Evolutionary conservation across 2,113 vertebrate genomes (phyloP), one percentile per base, ranked within the genome.

Genomic region (Daboia siamensis): DNA sequence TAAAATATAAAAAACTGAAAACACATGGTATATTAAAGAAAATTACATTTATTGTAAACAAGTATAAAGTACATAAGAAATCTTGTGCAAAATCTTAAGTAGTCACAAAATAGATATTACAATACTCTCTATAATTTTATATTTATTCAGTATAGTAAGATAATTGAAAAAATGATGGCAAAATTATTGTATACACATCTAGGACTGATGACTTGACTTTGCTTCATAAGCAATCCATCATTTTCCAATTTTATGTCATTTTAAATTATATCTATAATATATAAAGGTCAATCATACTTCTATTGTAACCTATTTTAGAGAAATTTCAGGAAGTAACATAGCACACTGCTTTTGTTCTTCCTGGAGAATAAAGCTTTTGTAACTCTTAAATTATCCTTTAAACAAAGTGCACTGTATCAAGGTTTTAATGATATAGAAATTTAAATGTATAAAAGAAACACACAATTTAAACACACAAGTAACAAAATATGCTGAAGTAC

Each of bases 61-160:
- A 97, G 96, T 98, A 98, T 97, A 98, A 98, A 98, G 98, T 97
- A 98, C 97, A 90, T 97, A 98, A 97, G 97, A 97, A 97, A 96
- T 94, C 97, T 48, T 98, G 98, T 98, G 98, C 98, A 98, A 98
- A 96, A 94, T 91, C 95, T 96, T 95, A n/a, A n/a, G n/a, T 97
- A 97, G 97, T 97, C 97, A 97, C 97, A 96, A 97, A 96, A 96
- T 91, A 95, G 94, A 94, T 97, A 96, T 94, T 93, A 96, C 92
- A 96, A 94, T 95, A 91, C 93, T 93, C 93, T 96, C 95, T 95
- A 96, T 96, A 93, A 93, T 90, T 91, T 94, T 91, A 91, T 94
- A 93, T 94, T 95, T 95, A 64, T 93, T 85, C 95, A 95, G 24
- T 69, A 88, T 89, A 95, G 94, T 96, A 88, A 59, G 97, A 48